A percentile compares a stretch with the other conserved stretches of the same genome.
Conservation (phyloP, 1,140 invertebrate species). For the Temnothorax curvispinosus region DNA sequence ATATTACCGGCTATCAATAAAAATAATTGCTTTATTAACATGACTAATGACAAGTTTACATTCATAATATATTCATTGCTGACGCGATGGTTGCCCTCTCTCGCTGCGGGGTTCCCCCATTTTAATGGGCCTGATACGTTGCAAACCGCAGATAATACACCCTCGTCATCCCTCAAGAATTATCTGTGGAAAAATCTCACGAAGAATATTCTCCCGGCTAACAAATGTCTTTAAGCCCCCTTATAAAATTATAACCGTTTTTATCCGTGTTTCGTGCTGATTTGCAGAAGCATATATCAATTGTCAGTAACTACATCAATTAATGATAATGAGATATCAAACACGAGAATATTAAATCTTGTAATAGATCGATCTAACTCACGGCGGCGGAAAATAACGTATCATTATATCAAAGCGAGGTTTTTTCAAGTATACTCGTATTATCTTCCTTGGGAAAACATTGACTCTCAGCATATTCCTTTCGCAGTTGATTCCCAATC, state of each 20-base stretch:
- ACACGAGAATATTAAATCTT: background rate
- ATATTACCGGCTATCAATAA: constrained; percentile 78
- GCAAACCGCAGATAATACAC: constrained; percentile 34
- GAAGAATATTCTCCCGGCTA: background rate
- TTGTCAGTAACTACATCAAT: constrained; percentile 7
- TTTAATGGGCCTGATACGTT: constrained; percentile 49
- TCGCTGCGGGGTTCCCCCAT: constrained; percentile 47
- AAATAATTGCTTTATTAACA: constrained; percentile 81
- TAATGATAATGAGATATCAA: constrained; percentile 12
- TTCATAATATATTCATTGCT: constrained; percentile 72
- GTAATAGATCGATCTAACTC: background rate
- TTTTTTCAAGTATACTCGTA: background rate
- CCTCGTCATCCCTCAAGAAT: background rate
- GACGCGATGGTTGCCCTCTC: constrained; percentile 43
- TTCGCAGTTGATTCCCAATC: background rate
- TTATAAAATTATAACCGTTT: background rate
- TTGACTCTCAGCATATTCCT: background rate
- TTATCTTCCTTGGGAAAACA: background rate
- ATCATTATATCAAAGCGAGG: background rate
- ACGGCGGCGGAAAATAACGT: background rate
- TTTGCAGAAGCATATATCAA: background rate
- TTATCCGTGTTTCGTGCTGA: background rate
- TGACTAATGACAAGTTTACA: constrained; percentile 75
- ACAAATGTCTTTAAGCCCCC: background rate
- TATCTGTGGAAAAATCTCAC: constrained; percentile 19